Percentiles rank a stretch among this genome's conserved stretches.
These are phyloP conservation scores for Hormiphora californensis DNA, from an alignment of 37 sponge, comb jelly and placozoan species.

Conservation along the genomic window DNA sequence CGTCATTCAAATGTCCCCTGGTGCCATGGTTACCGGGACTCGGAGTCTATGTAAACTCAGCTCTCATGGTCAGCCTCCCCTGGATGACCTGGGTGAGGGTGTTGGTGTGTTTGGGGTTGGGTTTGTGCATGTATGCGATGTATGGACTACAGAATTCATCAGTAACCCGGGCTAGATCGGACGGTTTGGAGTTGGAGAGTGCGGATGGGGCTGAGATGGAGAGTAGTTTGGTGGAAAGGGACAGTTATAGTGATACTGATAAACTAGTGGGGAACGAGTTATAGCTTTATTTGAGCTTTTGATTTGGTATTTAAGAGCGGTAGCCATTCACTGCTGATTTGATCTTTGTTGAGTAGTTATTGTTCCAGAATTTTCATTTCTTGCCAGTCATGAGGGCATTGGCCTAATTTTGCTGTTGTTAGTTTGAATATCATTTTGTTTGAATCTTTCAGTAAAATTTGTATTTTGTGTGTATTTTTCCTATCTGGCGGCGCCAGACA, in stretches of 20 bases:
- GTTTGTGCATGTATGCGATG: background rate
- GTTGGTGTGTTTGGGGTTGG: background rate
- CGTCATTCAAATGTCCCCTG: constrained; percentile 8
- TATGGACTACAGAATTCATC: background rate
- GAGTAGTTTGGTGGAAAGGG: no score
- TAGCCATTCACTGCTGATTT: no score
- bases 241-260: constrained; percentile 7
- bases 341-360: no score
- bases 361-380: no score
- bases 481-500: no score
- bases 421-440: no score
- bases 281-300: no score
- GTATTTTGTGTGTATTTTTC: no score
- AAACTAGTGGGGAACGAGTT: constrained; percentile 23
- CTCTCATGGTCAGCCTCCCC: constrained; percentile 45
- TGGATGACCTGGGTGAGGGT: constrained; percentile 36
- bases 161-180: background rate
- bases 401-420: no score
- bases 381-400: no score
- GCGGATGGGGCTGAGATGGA: background rate
- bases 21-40: constrained; percentile 30
- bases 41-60: background rate
- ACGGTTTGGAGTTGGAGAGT: background rate
- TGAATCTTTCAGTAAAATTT: no score
- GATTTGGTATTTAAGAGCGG: no score